These are phyloP conservation scores for Calidris pugnax DNA, from an alignment of 2,113 vertebrate genomes.

Conservation along the genomic window DNA sequence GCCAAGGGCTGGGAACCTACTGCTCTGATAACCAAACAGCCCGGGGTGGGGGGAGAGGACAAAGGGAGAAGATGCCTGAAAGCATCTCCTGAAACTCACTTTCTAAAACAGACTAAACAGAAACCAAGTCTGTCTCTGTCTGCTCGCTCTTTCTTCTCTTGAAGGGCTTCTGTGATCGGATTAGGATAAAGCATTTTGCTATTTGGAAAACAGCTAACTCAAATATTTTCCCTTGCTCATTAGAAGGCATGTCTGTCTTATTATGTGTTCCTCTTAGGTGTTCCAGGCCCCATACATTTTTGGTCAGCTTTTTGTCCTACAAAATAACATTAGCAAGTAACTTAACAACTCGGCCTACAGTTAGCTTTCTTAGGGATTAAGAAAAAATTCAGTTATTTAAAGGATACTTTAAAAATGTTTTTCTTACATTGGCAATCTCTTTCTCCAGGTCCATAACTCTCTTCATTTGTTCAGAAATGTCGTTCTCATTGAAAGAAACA, in stretches of 20 bases:
- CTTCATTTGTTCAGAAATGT: constrained; percentile 79
- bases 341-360: background rate
- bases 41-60: background rate
- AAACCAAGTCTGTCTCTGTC: background rate
- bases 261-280: background rate
- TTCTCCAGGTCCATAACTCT: constrained; percentile 88
- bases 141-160: background rate
- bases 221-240: background rate
- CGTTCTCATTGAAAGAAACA: constrained; percentile 70
- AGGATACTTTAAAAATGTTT: background rate
- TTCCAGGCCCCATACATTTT: background rate
- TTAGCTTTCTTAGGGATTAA: background rate
- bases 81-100: background rate
- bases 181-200: background rate
- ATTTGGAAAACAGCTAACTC: background rate
- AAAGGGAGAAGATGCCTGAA: background rate
- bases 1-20: background rate
- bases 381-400: background rate
- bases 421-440: constrained; percentile 91
- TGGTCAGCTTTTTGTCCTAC: background rate
- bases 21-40: background rate
- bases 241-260: background rate
- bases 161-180: background rate
- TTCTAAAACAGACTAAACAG: background rate
- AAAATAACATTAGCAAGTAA: background rate